Evolutionary conservation across 2,888 invertebrate species (phyloP).

Genomic region (Hyposoter dolosus): DNA sequence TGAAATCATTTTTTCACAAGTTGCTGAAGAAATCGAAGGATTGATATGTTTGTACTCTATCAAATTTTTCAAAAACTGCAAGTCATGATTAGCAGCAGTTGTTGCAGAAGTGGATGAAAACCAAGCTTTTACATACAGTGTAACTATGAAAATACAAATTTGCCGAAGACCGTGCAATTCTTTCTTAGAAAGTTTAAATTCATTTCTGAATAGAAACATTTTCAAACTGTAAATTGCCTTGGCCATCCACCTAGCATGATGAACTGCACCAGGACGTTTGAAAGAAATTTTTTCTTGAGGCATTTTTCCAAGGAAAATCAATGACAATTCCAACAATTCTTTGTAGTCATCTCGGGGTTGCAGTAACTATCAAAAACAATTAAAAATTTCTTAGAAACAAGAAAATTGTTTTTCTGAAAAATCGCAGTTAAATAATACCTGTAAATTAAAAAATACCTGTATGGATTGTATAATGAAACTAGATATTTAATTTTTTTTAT

Average conservation of each 20-base stretch:
- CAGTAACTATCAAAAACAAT: not conserved
- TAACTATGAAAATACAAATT: not conserved
- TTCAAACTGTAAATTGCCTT: not conserved
- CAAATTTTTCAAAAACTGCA: not conserved
- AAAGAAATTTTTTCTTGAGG: not conserved
- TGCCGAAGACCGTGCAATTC: not conserved
- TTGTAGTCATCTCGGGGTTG: not conserved
- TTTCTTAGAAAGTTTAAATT: not conserved
- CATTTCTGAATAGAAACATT: not conserved
- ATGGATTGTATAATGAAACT: not conserved
- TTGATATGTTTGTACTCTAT: not conserved
- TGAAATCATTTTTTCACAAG: not conserved
- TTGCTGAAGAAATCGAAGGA: not conserved
- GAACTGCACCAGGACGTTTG: not conserved
- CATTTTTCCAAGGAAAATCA: not conserved
- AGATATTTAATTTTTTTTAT: not conserved
- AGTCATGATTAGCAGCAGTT: not conserved
- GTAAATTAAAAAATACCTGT: not conserved
- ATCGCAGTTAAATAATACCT: not conserved
- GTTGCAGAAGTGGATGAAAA: not conserved
- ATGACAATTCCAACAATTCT: not conserved
- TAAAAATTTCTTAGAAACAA: not conserved
- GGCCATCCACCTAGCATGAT: conserved; percentile 12
- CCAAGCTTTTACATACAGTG: not conserved
- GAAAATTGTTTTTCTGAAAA: too few species aligned